Conservation (phyloP, 2,797 vertebrate genomes). For the Acanthurus lineatus region DNA sequence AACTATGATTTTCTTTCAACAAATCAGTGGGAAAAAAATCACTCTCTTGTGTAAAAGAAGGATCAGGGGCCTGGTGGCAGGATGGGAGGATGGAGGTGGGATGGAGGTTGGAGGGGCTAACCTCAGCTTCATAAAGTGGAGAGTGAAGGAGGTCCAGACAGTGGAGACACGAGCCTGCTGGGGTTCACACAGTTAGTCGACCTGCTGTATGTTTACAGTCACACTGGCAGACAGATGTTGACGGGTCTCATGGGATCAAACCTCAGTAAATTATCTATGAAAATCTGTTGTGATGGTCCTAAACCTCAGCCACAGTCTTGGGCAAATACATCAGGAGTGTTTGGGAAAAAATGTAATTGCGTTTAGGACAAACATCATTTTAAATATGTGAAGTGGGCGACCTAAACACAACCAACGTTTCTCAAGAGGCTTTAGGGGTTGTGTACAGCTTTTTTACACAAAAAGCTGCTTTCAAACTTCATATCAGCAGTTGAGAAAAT, state of each 20-base stretch:
- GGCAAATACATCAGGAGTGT: not conserved
- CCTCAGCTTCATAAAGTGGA: conserved; percentile 75
- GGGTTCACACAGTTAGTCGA: conserved; percentile 69
- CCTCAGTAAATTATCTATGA: conserved; percentile 14
- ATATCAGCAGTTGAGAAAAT: too few relatives aligned
- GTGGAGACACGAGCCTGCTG: conserved; percentile 71
- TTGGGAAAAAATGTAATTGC: not conserved
- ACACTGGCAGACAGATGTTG: conserved; percentile 44
- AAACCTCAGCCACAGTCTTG: not conserved
- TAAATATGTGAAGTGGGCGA: not conserved
- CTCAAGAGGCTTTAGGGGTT: not conserved
- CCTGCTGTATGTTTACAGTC: conserved; percentile 35
- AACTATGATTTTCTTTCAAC: conserved; percentile 33
- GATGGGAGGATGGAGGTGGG: conserved; percentile 1
- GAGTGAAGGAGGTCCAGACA: conserved; percentile 69
- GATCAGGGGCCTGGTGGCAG: conserved; percentile 4
- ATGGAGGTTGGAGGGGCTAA: conserved; percentile 72
- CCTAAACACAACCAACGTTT: not conserved
- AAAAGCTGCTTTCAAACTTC: not conserved
- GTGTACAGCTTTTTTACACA: not conserved
- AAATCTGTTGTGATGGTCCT: not conserved
- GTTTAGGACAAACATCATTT: not conserved
- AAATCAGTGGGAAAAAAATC: conserved; percentile 32
- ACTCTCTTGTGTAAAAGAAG: conserved; percentile 22
- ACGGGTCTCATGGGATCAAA: conserved; percentile 20